Evolutionary conservation across 2,797 vertebrate genomes (phyloP).

Genomic region (Rallus crepitans): DNA sequence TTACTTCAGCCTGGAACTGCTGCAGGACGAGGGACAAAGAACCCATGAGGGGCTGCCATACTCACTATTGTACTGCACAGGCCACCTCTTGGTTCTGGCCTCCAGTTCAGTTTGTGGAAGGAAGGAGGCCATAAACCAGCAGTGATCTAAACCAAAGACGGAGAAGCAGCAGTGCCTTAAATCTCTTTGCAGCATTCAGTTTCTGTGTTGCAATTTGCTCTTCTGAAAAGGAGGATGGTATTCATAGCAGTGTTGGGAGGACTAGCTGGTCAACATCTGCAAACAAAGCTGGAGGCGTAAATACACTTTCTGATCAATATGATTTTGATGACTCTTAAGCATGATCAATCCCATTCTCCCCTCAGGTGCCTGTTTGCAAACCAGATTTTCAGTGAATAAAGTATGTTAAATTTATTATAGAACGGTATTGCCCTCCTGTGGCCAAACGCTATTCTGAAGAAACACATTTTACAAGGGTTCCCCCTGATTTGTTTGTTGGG

Average conservation of each 20-base stretch:
- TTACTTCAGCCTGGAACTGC: not conserved
- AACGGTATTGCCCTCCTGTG: slow-evolving; percentile 72
- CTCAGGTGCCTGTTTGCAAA: not conserved
- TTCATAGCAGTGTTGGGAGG: not conserved
- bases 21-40: not conserved
- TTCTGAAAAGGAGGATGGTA: not conserved
- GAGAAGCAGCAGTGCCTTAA: not conserved
- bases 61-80: not conserved
- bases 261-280: not conserved
- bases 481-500: not conserved
- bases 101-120: not conserved
- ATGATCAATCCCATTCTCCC: not conserved
- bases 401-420: not conserved
- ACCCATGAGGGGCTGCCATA: not conserved
- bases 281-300: not conserved
- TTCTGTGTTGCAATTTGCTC: not conserved
- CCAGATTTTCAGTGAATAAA: not conserved
- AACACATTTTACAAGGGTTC: fast-evolving
- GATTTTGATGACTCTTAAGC: slow-evolving; percentile 10
- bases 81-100: not conserved
- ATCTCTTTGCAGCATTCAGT: not conserved
- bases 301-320: slow-evolving; percentile 5
- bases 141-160: not conserved
- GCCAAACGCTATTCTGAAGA: slow-evolving; percentile 17
- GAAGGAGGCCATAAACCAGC: not conserved